Evolutionary conservation across 2,113 vertebrate species (phyloP), one percentile per base, ranked within the genome.

Genomic region (Pluvianellus socialis): DNA sequence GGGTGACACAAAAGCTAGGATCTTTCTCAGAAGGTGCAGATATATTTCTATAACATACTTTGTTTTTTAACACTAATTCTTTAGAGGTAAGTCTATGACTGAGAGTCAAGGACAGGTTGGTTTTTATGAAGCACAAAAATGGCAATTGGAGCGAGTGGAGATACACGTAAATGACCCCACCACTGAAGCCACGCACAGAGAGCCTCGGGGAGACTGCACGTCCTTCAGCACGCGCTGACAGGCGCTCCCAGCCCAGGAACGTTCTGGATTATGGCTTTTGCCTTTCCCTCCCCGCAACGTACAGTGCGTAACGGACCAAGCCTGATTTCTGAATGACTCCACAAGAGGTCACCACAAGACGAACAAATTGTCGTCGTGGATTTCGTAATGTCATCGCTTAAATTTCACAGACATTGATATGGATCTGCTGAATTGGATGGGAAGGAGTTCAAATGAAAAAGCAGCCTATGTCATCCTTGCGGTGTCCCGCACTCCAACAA

Each of bases 281-380:
- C 24, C 66, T 65, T 82, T 44, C 53, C 45, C 45, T 85, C 33
- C 35, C 74, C 33, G 13, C 42, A 82, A 94, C 4, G 6, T 49
- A 38, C 10, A 0, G 1, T 58, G 82, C 22, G 1, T 28, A 76
- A 66, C 0, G 0, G 74, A 94, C 81, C 56, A 42, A 90, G 58
- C 32, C 90, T 90, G 50, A 95, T 95, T 92, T 93, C 92, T 93
- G 90, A 95, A 73, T 35, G 92, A 92, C 84, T 95, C 94, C 95
- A 96, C 96, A 94, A 96, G 94, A 97, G 91, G 95, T 96, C 96
- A 95, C 90, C 96, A 94, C 59, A 59, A 92, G 91, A 91, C 0
- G 95, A 95, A 93, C 63, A 71, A 95, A 95, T 90, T 89, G 81
- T 93, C 67, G 68, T 79, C 73, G 38, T 50, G 30, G 81, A 88